Evolutionary conservation across 2,113 vertebrate species (phyloP).

Genomic region (Columba livia): DNA sequence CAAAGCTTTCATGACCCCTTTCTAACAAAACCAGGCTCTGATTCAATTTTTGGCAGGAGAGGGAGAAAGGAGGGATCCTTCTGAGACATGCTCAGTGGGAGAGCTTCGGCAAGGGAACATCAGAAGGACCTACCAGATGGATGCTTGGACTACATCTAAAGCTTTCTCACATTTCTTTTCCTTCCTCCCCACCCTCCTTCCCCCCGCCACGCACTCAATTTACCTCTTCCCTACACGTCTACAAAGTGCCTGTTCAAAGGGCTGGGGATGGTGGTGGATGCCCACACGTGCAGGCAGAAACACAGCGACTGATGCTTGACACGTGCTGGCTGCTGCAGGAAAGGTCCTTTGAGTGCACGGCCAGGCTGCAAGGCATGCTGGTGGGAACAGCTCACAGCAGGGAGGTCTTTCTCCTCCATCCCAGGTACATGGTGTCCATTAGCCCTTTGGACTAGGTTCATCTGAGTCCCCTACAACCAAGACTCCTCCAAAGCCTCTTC

Average conservation of each 20-base stretch:
- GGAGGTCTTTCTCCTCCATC: not conserved
- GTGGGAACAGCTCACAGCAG: fast-evolving
- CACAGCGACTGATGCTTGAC: not conserved
- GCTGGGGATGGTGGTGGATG: fast-evolving
- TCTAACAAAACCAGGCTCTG: slow-evolving; percentile 33
- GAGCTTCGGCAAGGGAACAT: slow-evolving; percentile 19
- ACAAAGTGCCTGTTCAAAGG: slow-evolving; percentile 52
- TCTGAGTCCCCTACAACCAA: not conserved
- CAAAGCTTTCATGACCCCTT: slow-evolving; percentile 25
- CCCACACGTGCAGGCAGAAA: not conserved
- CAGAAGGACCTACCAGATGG: slow-evolving; percentile 60
- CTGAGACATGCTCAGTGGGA: slow-evolving; percentile 40
- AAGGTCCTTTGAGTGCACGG: fast-evolving
- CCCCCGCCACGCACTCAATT: not conserved
- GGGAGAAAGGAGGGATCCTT: slow-evolving; percentile 48
- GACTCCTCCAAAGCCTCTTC: not conserved
- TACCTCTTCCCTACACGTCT: slow-evolving; percentile 30
- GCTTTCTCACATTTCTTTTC: slow-evolving; percentile 68
- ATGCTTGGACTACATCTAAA: slow-evolving; percentile 59
- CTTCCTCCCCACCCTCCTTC: slow-evolving; percentile 47
- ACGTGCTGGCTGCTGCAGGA: not conserved
- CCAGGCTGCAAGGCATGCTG: not conserved
- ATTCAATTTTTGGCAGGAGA: slow-evolving; percentile 35
- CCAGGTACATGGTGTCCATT: fast-evolving
- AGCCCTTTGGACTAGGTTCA: not conserved